Conservation (phyloP, 2,113 vertebrate species). For the Heloderma charlesbogerti region DNA sequence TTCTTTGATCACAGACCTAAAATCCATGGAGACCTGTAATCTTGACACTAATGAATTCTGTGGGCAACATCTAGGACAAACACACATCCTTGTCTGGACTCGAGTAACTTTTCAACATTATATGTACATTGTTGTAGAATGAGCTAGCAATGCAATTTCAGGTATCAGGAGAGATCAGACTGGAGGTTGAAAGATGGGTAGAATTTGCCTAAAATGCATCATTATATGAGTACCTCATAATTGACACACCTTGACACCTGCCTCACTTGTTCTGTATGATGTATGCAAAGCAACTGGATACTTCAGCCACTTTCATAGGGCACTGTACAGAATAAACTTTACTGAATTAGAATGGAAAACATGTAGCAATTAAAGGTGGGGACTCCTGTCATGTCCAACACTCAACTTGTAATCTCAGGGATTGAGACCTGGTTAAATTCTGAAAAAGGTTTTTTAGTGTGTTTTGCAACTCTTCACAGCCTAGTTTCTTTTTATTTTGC, state of each 20-base stretch:
- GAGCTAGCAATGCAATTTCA: background rate
- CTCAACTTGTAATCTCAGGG: background rate
- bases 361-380: background rate
- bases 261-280: background rate
- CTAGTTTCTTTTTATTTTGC: slow-evolving; percentile 22
- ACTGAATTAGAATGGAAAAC: slow-evolving; percentile 6
- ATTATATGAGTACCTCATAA: background rate
- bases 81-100: background rate
- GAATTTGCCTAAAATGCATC: background rate
- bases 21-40: slow-evolving; percentile 1
- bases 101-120: background rate
- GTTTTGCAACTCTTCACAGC: slow-evolving; percentile 1
- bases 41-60: background rate
- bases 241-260: background rate
- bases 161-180: background rate
- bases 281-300: background rate
- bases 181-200: background rate
- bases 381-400: background rate
- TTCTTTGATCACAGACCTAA: slow-evolving; percentile 30
- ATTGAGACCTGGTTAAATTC: background rate
- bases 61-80: background rate
- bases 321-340: background rate
- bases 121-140: background rate
- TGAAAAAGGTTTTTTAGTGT: background rate
- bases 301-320: background rate